phyloP scores from a whole-genome alignment of 1,140 invertebrate genomes.

The Lethrus apterus region DNA sequence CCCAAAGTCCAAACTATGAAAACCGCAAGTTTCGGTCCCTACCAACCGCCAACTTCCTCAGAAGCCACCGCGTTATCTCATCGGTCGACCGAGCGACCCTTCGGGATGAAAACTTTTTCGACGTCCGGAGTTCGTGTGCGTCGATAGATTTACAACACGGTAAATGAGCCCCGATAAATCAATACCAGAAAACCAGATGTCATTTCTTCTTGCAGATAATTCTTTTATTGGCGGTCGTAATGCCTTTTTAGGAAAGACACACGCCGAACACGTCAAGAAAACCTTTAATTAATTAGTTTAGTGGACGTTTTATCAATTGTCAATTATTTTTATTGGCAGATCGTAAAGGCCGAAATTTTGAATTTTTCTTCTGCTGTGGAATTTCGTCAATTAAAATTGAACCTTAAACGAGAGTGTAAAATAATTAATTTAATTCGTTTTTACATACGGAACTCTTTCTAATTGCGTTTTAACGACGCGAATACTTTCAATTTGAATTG shows the following conservation, averaged over 20 bases:
- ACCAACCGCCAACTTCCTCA: constrained; percentile 9
- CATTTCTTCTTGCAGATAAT: no score
- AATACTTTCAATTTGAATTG: no score
- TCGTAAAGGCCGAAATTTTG: constrained; percentile 10
- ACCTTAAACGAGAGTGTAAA: constrained; percentile 15
- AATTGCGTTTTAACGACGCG: constrained; percentile 1
- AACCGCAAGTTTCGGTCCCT: constrained; percentile 8
- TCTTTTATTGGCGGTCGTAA: no score
- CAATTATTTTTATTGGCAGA: constrained; percentile 26
- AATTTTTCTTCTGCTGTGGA: neutral
- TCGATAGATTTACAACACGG: no score
- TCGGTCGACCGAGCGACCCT: neutral
- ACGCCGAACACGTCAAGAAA: constrained; percentile 6
- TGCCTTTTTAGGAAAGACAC: no score
- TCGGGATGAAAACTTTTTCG: no score
- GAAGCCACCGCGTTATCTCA: constrained; percentile 1
- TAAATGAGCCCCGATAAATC: no score
- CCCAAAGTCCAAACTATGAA: constrained; percentile 18
- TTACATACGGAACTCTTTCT: constrained; percentile 2
- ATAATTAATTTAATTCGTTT: constrained; percentile 15
- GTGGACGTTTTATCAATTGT: constrained; percentile 26
- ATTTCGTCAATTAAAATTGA: constrained; percentile 6
- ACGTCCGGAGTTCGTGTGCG: no score
- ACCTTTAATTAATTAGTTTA: constrained; percentile 31
- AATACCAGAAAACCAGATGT: no score